Conservation (phyloP, 2,113 vertebrate species). For the Grantiella picta region DNA sequence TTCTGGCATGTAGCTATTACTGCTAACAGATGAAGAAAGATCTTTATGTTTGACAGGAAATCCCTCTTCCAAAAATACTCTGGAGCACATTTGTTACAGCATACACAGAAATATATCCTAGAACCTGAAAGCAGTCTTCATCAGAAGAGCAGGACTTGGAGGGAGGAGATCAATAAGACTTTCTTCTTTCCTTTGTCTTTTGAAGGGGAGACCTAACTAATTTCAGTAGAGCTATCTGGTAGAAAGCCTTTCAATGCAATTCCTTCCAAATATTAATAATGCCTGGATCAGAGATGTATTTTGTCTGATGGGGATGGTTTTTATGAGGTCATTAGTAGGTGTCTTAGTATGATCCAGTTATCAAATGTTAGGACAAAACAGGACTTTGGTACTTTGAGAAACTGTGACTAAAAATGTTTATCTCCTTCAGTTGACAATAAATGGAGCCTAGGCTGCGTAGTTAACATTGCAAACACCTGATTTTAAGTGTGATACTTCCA, state of each 20-base stretch:
- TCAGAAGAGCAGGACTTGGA: not conserved
- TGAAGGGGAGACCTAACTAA: not conserved
- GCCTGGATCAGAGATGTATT: not conserved
- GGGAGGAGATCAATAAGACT: not conserved
- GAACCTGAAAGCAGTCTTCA: not conserved
- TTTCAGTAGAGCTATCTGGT: not conserved
- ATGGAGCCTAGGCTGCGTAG: not conserved
- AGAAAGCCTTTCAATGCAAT: not conserved
- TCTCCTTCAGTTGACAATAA: not conserved
- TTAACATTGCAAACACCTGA: not conserved
- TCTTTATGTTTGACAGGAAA: not conserved
- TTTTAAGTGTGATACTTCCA: not conserved
- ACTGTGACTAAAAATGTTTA: not conserved
- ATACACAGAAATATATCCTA: not conserved
- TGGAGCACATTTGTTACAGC: not conserved
- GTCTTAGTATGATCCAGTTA: not conserved
- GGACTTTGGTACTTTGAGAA: not conserved
- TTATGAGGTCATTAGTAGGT: not conserved
- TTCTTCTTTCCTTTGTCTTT: not conserved
- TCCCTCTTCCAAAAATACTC: not conserved
- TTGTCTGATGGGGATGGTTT: not conserved
- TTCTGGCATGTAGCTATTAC: not conserved
- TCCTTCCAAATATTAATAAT: not conserved
- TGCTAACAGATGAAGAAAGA: not conserved
- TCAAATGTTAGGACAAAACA: not conserved